Conservation (phyloP, 30 jellyfish, hydroid and myxozoan species). For the Pseudorhiza aurosa region DNA sequence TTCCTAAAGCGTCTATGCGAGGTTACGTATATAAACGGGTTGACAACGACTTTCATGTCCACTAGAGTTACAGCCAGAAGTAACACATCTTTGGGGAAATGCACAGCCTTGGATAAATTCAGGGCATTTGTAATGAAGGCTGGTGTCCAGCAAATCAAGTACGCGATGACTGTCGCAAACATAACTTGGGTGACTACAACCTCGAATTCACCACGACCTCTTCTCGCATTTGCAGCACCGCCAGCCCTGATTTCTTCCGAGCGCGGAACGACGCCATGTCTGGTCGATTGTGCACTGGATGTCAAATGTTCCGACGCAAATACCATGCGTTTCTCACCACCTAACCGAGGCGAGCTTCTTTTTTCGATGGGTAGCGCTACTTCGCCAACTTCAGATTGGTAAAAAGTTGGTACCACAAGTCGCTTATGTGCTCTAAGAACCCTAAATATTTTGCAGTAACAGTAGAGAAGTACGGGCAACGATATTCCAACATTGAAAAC, state of each 20-base stretch:
- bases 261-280: not conserved
- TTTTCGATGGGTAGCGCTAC: not conserved
- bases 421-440: conserved; percentile 48
- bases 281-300: conserved; percentile 1
- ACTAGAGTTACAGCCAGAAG: conserved; percentile 57
- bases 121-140: conserved; percentile 67
- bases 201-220: conserved; percentile 51
- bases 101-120: conserved; percentile 22
- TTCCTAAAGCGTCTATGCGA: conserved; percentile 56
- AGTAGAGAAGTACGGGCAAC: conserved; percentile 59
- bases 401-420: not conserved
- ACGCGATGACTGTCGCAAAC: conserved; percentile 73
- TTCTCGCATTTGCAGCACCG: not conserved
- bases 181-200: conserved; percentile 71
- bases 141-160: conserved; percentile 80
- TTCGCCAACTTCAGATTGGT: not conserved
- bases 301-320: not conserved
- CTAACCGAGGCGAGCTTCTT: not conserved
- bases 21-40: conserved; percentile 72
- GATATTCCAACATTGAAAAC: conserved; percentile 64
- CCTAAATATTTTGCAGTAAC: conserved; percentile 52
- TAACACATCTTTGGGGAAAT: conserved; percentile 26
- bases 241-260: not conserved
- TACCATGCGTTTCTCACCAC: not conserved
- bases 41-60: conserved; percentile 73